These are phyloP conservation scores for Alectura lathami DNA, from an alignment of 2,113 vertebrate genomes.

Conservation along the genomic window DNA sequence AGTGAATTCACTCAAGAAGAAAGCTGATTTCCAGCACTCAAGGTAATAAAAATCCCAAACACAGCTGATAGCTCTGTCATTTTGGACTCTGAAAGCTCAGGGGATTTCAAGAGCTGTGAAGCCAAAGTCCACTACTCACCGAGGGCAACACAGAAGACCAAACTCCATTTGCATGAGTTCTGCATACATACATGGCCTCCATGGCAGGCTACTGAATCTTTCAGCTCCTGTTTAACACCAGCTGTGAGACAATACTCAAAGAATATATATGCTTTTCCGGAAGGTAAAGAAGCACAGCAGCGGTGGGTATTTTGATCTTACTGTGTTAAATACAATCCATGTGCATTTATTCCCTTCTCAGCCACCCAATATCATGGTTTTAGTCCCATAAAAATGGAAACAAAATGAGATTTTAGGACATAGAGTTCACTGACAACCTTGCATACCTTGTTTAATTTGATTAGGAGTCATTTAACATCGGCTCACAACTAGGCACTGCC, in stretches of 20 bases:
- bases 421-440: accelerated
- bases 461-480: neutral
- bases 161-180: neutral
- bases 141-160: neutral
- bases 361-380: neutral
- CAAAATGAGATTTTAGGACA: neutral
- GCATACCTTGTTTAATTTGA: neutral
- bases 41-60: neutral
- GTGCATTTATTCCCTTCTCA: neutral
- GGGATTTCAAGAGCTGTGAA: neutral
- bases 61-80: neutral
- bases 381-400: neutral
- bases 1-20: neutral
- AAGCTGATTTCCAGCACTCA: neutral
- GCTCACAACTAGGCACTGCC: neutral
- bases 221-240: neutral
- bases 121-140: neutral
- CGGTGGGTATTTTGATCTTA: neutral
- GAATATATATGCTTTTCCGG: neutral
- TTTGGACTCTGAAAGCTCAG: neutral
- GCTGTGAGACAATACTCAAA: neutral
- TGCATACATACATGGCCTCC: neutral
- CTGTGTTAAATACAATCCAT: neutral
- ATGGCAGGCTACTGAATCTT: neutral
- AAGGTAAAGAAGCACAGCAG: neutral